A percentile compares a stretch with the other conserved stretches of the same genome.
These are phyloP conservation scores for Psophia crepitans DNA, from an alignment of 2,113 vertebrate species.

Conservation along the genomic window DNA sequence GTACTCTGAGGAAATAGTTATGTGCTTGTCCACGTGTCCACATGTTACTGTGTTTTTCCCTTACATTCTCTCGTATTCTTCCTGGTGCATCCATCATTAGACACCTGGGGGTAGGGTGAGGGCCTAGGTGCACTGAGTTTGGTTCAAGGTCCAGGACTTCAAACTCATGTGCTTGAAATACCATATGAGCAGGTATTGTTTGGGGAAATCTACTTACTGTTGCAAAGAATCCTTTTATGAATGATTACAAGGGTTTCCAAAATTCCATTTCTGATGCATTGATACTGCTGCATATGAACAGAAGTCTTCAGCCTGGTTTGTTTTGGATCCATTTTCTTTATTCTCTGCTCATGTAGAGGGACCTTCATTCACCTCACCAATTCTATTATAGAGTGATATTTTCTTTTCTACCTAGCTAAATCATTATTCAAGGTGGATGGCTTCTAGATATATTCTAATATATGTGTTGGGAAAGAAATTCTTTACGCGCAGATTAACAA, in stretches of 20 bases:
- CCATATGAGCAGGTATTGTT: rapidly evolving
- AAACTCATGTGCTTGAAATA: background rate
- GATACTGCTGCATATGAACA: background rate
- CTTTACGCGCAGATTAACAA: background rate
- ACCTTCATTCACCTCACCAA: background rate
- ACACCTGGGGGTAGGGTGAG: background rate
- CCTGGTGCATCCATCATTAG: rapidly evolving
- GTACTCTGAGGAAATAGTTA: background rate
- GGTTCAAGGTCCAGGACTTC: background rate
- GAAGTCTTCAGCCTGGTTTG: background rate
- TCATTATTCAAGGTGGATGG: background rate
- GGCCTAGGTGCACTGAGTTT: background rate
- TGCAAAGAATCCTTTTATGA: background rate
- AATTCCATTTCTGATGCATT: background rate
- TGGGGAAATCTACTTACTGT: background rate
- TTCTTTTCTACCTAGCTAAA: background rate
- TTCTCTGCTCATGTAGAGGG: background rate
- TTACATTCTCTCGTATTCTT: background rate
- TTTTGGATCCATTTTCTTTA: background rate
- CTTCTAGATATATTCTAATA: background rate
- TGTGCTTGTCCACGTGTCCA: background rate
- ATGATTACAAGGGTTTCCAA: background rate
- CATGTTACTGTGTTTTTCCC: background rate
- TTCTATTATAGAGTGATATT: background rate
- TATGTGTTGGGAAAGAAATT: background rate